Percentiles rank a stretch among this genome's conserved stretches.
Evolutionary conservation across 2,797 vertebrate species (phyloP).

Genomic region (Synanceia verrucosa): DNA sequence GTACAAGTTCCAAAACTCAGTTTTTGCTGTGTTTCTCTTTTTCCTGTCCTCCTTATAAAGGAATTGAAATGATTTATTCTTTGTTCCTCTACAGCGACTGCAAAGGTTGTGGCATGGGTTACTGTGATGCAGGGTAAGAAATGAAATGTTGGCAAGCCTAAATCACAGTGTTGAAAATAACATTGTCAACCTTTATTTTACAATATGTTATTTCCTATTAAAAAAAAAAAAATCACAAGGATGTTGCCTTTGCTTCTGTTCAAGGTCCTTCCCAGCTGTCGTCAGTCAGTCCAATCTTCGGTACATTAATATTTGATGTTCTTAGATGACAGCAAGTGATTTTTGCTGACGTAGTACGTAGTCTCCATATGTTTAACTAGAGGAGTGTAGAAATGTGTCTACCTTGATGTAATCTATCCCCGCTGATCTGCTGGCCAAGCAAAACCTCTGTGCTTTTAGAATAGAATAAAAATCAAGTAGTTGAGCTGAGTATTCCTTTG

Average conservation of each 20-base stretch:
- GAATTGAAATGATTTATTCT: conserved; percentile 25
- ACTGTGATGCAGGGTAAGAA: conserved; percentile 75
- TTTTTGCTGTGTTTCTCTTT: neutral
- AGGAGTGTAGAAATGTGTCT: conserved; percentile 36
- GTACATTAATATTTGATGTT: conserved; percentile 55
- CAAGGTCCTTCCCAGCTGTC: conserved; percentile 64
- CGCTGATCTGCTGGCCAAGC: conserved; percentile 31
- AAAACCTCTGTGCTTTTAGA: conserved; percentile 27
- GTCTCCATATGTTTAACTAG: conserved; percentile 29
- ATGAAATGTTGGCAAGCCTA: neutral
- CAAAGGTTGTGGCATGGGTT: conserved; percentile 71
- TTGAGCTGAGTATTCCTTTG: conserved; percentile 35
- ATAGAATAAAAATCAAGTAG: conserved; percentile 15
- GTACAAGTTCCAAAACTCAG: neutral
- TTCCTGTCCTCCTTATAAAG: neutral
- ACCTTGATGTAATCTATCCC: conserved; percentile 9
- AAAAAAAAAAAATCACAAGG: neutral
- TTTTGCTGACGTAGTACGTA: conserved; percentile 33
- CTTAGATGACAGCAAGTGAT: conserved; percentile 17
- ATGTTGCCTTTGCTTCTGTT: conserved; percentile 39
- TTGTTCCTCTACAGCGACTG: conserved; percentile 65
- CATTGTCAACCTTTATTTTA: neutral
- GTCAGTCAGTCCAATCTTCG: conserved; percentile 58
- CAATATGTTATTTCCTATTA: neutral
- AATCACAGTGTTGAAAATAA: neutral